phyloP scores from a whole-genome alignment of 2,888 invertebrate genomes.

The Amblyjoppa fuscipennis region DNA sequence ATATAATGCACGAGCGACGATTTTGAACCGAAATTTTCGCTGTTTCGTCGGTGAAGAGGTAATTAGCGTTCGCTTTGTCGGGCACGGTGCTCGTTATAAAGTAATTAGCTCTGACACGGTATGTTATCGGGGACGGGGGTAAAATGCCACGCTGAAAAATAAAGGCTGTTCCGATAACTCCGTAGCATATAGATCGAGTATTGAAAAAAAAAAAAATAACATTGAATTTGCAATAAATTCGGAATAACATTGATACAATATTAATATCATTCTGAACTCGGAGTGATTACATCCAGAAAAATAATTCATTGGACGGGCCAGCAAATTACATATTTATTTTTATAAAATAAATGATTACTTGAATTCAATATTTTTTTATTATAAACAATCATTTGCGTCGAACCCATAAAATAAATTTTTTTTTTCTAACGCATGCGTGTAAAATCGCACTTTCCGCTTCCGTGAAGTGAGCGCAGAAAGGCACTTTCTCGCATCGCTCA shows the following conservation, averaged over 20 bases:
- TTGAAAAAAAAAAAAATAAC: neutral
- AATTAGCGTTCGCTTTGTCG: slow-evolving; percentile 50
- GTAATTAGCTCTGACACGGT: slow-evolving; percentile 51
- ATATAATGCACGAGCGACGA: neutral
- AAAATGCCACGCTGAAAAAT: neutral
- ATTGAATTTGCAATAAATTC: neutral
- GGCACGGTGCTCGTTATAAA: slow-evolving; percentile 51
- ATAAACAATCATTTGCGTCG: too few relatives aligned
- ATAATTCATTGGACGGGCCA: too few relatives aligned
- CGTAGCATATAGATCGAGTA: neutral
- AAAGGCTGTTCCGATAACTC: neutral
- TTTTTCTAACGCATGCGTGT: too few relatives aligned
- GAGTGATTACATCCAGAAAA: neutral
- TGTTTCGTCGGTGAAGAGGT: slow-evolving; percentile 8
- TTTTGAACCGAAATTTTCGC: neutral
- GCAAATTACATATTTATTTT: too few relatives aligned
- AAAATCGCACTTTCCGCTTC: too few relatives aligned
- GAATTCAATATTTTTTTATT: too few relatives aligned
- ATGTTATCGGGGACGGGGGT: neutral
- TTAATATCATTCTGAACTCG: neutral
- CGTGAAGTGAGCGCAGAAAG: too few relatives aligned
- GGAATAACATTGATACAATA: neutral
- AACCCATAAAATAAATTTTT: too few relatives aligned
- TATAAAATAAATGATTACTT: too few relatives aligned
- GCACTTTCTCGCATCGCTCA: too few relatives aligned